Evolutionary conservation across 2,113 vertebrate species (phyloP), one percentile per base, ranked within the genome.

Genomic region (Daubentonia madagascariensis): DNA sequence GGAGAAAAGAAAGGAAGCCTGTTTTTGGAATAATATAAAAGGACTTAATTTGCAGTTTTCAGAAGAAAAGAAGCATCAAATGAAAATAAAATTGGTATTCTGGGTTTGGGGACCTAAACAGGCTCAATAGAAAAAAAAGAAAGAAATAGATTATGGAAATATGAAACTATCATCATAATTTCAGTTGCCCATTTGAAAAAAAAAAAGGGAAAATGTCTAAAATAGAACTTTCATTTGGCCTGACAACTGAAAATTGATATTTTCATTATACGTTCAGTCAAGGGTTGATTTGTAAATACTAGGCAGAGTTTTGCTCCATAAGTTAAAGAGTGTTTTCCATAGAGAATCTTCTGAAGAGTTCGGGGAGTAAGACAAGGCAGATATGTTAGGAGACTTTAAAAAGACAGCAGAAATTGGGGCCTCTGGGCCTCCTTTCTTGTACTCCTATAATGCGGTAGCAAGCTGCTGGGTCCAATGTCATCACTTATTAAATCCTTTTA

Each of bases 11-110:
- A 96, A 93, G 73, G 67, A 95, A 95, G 57, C 3, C 40, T 85
- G 72, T 23, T 91, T 97, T 35, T 52, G 67, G 65, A 89, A 93
- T 90, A 95, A 93, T 92, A 92, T 88, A 86, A 97, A 94, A 81
- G 78, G 22, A 88, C 18, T 78, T 96, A 90, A 97, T 95, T 92
- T 88, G 92, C 40, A 96, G 76, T 96, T 97, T 97, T 96, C 85
- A 83, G 18, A 76, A 95, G 35, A 93, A 96, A 94, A 90, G 45
- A 85, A 85, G 81, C 94, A 85, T 92, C 76, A 89, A 95, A 93
- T 86, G 67, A 90, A 94, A 95, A 97, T 83, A 79, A 97, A 98
- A 94, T 79, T 91, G 59, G 10, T 88, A 50, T 70, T 92, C 92
- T 97, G 48, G 92, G 76, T 65, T 95, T 61, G 28, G 78, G 43